These are phyloP conservation scores for Nomada flava DNA, from an alignment of 2,888 invertebrate genomes.

Conservation along the genomic window DNA sequence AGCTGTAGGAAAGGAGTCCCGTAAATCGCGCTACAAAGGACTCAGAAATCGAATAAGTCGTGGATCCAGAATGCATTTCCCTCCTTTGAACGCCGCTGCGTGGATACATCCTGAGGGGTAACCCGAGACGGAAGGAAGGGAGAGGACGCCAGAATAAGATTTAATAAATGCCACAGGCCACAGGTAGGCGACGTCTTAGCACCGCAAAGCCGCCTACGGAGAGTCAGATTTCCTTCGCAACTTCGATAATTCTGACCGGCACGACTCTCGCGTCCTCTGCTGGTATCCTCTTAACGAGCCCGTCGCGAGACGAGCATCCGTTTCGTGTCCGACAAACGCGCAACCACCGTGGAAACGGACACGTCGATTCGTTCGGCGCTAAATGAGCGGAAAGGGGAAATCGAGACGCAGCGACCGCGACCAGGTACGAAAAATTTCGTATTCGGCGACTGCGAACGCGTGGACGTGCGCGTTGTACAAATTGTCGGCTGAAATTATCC, in stretches of 20 bases:
- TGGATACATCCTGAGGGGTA: slow-evolving; percentile 63
- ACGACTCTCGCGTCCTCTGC: slow-evolving; percentile 3
- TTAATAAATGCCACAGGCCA: slow-evolving; percentile 79
- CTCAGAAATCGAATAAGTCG: slow-evolving; percentile 48
- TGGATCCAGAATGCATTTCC: slow-evolving; percentile 40
- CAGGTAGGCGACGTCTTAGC: slow-evolving; percentile 76
- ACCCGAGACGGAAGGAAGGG: slow-evolving; percentile 69
- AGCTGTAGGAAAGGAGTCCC: slow-evolving; percentile 5
- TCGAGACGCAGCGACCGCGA: neutral
- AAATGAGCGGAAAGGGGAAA: too few species aligned
- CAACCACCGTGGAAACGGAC: neutral
- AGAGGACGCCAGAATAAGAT: slow-evolving; percentile 78
- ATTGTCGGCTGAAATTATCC: slow-evolving; percentile 59
- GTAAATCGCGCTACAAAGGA: slow-evolving; percentile 62
- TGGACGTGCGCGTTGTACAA: slow-evolving; percentile 52
- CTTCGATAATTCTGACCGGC: slow-evolving; percentile 60
- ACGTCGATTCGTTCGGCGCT: neutral
- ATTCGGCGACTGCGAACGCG: slow-evolving; percentile 52
- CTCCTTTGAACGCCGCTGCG: slow-evolving; percentile 35
- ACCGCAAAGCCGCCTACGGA: slow-evolving; percentile 71
- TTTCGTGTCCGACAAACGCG: slow-evolving; percentile 21
- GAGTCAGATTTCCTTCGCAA: slow-evolving; percentile 72
- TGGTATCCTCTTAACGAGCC: slow-evolving; percentile 46
- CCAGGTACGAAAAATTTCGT: slow-evolving; percentile 37
- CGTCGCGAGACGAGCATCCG: slow-evolving; percentile 53